Base-by-base conservation (phyloP, 2,888 invertebrate genomes). In the Callyntrura guangdongensis region DNA sequence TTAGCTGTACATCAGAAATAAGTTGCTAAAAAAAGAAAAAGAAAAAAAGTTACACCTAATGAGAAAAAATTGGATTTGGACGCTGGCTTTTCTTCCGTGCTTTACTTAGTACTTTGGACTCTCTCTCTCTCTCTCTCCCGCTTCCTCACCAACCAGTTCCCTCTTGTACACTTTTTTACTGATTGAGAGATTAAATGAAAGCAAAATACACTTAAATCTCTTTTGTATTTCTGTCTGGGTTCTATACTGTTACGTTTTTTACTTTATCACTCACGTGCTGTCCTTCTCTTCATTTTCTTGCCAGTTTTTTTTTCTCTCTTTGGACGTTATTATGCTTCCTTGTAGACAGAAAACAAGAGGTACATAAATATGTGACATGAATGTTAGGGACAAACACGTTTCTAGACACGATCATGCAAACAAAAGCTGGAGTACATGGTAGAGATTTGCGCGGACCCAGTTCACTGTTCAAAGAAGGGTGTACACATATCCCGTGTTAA, bases 11-110 rank as follows among this genome's bases (percentile, higher is more conserved):
- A 91, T 91, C 84, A 91, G 77, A 64, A 81, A 84, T 64, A 85
- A 85, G 79, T 91, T 88, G 59, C 69, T 84, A 11, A 84, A 88
- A 83, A n/a, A 69, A 67, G 59, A 17, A 6, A 69, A 88, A 83
- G 59, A 79, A 84, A 84, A 36, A 91, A 91, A 91, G 88, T 91
- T 91, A 81, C 53, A 81, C 79, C 91, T 79, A 91, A 91, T 91
- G 90, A 90, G 90, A 88, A 91, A 91, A 91, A 91, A 91, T 87
- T 85, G 83, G 91, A 91, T 91, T 87, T 91, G 81, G 86, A 61
- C 81, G 67, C 22, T 79, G 49, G 67, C 79, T 81, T 79, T 77
- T 64, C 56, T 56, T 45, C 74, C 74, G 25, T 74, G 11, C 74
- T 72, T 59, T 14, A 20, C 45, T 9, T 45, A 72, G 25, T 3